Base-by-base conservation (phyloP, 2,113 vertebrate species). In the Platichthys stellatus region DNA sequence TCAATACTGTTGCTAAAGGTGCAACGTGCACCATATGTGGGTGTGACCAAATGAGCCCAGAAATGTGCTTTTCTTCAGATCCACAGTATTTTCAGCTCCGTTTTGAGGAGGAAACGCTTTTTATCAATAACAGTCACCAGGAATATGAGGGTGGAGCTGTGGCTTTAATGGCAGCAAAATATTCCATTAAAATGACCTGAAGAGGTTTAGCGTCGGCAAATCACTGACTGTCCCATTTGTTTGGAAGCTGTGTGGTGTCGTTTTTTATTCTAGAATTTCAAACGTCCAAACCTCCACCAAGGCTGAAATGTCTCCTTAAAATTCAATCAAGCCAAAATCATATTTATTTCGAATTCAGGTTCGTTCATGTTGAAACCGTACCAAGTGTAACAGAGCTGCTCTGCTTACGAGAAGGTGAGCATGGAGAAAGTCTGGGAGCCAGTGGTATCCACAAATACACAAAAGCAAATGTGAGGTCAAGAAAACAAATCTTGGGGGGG, bases 1-100 rank as follows among this genome's bases (percentile, higher is more conserved):
- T 95, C 94, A 69, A 90, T 93, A 9, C 23, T 93, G 38, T 70
- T 61, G 72, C 17, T 69, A 17, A 80, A 70, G 66, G 59, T 51
- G 47, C 15, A 53, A 5, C 66, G 26, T 28, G 49, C 18, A 38
- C 8, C 1, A 18, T 10, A 31, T 54, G 72, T 47, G 24, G 20
- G 35, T 62, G 54, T 63, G 76, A 70, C 59, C 69, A 62, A 79
- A 72, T 74, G 47, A 75, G 61, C 26, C 40, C 26, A 23, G 35
- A 17, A 56, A 76, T 69, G 20, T 17, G 21, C n/a, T 70, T 63
- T 80, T 62, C 65, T 57, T 35, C 65, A 17, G 6, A 35, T 40
- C 54, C 24, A 70, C 62, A 40, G 24, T 23, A 53, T 71, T n/a
- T 31, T 31, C 31, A 23, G 45, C 56, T 80, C 74, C 75, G 2